phyloP scores from a whole-genome alignment of 2,113 vertebrate genomes.

The Amphiprion ocellaris region DNA sequence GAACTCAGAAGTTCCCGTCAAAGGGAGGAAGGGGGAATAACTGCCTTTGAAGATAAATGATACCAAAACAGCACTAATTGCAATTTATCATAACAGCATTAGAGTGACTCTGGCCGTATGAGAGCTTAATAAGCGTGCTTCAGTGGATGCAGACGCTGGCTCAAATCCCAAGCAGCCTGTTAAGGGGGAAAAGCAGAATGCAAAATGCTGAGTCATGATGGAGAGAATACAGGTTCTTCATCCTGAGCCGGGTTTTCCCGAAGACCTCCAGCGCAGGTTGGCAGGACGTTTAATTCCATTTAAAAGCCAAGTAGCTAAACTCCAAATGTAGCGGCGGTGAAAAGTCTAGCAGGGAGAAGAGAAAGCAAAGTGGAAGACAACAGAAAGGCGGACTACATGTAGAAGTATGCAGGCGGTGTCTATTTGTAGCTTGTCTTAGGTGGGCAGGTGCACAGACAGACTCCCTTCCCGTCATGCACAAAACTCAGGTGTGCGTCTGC shows the following conservation, averaged over 20 bases:
- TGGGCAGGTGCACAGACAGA: conserved; percentile 70
- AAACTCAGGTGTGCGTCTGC: conserved; percentile 20
- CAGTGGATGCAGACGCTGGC: conserved; percentile 37
- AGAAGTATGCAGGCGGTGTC: conserved; percentile 69
- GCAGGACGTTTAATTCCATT: conserved; percentile 32
- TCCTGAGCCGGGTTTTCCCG: conserved; percentile 42
- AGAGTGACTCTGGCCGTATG: conserved; percentile 31
- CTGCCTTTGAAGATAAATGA: conserved; percentile 14
- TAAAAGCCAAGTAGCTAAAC: conserved; percentile 15
- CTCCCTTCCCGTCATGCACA: conserved; percentile 33
- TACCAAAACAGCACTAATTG: conserved; percentile 21
- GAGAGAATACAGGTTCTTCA: conserved; percentile 52
- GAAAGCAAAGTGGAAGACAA: conserved; percentile 22
- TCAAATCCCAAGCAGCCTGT: conserved; percentile 39
- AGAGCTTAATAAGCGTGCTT: conserved; percentile 51
- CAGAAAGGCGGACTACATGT: conserved; percentile 26
- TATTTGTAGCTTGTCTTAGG: conserved; percentile 70
- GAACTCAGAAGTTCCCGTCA: neutral
- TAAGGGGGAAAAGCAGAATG: conserved; percentile 35
- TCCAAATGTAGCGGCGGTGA: neutral
- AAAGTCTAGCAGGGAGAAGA: conserved; percentile 17
- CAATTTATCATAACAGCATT: conserved; percentile 7
- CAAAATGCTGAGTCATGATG: conserved; percentile 68
- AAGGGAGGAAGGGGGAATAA: neutral
- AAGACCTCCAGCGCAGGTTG: conserved; percentile 16